Conservation (phyloP, 2,888 invertebrate species). For the Stenodera caucasica region DNA sequence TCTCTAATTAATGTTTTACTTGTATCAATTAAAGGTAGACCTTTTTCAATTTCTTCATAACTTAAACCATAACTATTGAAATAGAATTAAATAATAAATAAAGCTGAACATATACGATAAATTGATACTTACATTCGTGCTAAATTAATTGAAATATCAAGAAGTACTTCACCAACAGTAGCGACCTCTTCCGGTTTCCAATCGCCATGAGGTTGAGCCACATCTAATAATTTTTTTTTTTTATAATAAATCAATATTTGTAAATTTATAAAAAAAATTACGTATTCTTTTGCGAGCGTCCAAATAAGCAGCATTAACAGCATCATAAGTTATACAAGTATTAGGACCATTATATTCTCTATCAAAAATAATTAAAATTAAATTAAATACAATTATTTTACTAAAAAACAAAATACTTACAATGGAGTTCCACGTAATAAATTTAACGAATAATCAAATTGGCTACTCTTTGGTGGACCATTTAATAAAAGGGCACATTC, state of each 20-base stretch:
- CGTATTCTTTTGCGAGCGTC: conserved; percentile 86
- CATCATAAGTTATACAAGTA: conserved; percentile 87
- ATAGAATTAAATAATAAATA: conserved; percentile 10
- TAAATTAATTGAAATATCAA: conserved; percentile 82
- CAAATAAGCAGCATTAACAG: conserved; percentile 84
- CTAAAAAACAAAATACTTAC: conserved; percentile 62
- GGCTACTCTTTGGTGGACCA: conserved; percentile 77
- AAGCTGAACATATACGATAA: neutral
- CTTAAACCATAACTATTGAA: conserved; percentile 74
- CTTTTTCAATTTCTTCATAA: conserved; percentile 85
- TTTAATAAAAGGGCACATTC: conserved; percentile 80
- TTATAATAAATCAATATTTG: neutral
- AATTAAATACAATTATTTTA: neutral
- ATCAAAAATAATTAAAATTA: conserved; percentile 46
- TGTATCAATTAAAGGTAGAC: conserved; percentile 83
- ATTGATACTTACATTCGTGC: conserved; percentile 70
- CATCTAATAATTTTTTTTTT: too few species aligned
- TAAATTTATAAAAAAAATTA: conserved; percentile 57
- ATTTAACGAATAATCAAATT: conserved; percentile 84
- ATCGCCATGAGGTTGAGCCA: conserved; percentile 76
- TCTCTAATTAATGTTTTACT: conserved; percentile 84
- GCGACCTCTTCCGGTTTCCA: conserved; percentile 86
- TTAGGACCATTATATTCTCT: conserved; percentile 71
- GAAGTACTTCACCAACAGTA: conserved; percentile 80
- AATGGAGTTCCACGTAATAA: conserved; percentile 72